These are phyloP conservation scores for Poeciliopsis turrubarensis DNA, from an alignment of 2,113 vertebrate species.

Conservation along the genomic window DNA sequence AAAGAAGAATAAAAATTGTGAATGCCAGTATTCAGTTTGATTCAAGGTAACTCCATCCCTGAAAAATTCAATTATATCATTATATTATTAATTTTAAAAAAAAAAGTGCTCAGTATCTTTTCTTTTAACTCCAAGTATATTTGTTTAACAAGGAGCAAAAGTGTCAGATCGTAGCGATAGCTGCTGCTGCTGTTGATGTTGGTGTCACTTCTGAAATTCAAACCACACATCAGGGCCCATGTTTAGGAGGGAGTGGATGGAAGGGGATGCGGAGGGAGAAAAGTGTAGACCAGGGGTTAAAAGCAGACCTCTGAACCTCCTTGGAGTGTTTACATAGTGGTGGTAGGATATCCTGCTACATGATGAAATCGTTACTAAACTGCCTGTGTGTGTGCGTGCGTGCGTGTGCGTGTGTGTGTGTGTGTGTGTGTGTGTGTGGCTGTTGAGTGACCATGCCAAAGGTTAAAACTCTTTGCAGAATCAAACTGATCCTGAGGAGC, in stretches of 20 bases:
- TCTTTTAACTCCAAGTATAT: neutral
- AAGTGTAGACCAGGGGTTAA: slow-evolving; percentile 31
- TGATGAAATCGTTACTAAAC: slow-evolving; percentile 57
- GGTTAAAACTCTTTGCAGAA: slow-evolving; percentile 35
- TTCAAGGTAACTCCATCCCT: neutral
- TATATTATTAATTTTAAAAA: neutral
- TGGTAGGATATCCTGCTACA: slow-evolving; percentile 72
- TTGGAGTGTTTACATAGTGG: slow-evolving; percentile 57
- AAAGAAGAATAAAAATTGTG: neutral
- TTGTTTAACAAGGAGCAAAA: slow-evolving; percentile 1
- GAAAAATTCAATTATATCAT: neutral
- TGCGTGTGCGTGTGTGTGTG: too few relatives aligned
- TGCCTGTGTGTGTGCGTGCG: slow-evolving; percentile 3
- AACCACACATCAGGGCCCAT: neutral
- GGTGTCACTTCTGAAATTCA: slow-evolving; percentile 18
- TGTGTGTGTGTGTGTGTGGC: slow-evolving; percentile 2
- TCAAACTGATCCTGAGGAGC: neutral
- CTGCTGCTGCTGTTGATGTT: neutral
- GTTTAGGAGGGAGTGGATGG: slow-evolving; percentile 7
- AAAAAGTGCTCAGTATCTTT: neutral
- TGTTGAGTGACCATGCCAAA: slow-evolving; percentile 12
- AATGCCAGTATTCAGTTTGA: neutral
- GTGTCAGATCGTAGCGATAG: neutral
- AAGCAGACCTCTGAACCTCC: slow-evolving; percentile 39
- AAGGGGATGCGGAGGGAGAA: neutral